A percentile compares a stretch with the other conserved stretches of the same genome.
These are phyloP conservation scores for Cheilosia grossa DNA, from an alignment of 2,888 invertebrate genomes.

Conservation along the genomic window DNA sequence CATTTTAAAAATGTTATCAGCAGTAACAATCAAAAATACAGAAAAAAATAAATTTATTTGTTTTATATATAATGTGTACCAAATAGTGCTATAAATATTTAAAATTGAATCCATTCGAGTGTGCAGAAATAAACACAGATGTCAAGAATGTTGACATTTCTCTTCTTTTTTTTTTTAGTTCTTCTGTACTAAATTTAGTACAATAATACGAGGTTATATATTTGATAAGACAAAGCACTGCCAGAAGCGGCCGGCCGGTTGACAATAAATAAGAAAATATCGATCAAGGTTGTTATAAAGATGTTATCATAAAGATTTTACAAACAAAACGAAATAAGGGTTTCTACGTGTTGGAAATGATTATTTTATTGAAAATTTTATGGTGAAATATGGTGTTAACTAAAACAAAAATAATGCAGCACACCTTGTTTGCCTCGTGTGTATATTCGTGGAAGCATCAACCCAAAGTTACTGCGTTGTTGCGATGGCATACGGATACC, in stretches of 20 bases:
- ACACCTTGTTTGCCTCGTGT: too few species aligned
- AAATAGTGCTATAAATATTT: constrained; percentile 1
- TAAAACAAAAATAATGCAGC: too few species aligned
- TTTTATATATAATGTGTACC: not conserved
- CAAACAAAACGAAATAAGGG: not conserved
- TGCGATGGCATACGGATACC: too few species aligned
- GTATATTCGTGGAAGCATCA: too few species aligned
- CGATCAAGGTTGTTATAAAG: constrained; percentile 43
- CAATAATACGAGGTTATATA: constrained; percentile 48
- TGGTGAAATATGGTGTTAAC: too few species aligned
- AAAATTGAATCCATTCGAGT: constrained; percentile 18
- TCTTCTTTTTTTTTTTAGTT: constrained; percentile 20
- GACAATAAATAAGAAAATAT: constrained; percentile 15
- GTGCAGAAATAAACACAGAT: constrained; percentile 42
- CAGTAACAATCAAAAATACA: not conserved
- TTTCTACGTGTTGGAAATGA: not conserved
- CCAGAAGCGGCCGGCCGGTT: constrained; percentile 33
- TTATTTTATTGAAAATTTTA: not conserved
- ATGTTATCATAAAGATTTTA: constrained; percentile 5
- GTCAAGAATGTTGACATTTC: constrained; percentile 40
- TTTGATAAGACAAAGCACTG: constrained; percentile 41
- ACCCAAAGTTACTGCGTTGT: too few species aligned
- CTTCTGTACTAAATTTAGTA: constrained; percentile 49
- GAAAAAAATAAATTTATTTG: not conserved
- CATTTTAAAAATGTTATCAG: not conserved